phyloP scores from a whole-genome alignment of 1,140 invertebrate species.

The Eueides isabella region DNA sequence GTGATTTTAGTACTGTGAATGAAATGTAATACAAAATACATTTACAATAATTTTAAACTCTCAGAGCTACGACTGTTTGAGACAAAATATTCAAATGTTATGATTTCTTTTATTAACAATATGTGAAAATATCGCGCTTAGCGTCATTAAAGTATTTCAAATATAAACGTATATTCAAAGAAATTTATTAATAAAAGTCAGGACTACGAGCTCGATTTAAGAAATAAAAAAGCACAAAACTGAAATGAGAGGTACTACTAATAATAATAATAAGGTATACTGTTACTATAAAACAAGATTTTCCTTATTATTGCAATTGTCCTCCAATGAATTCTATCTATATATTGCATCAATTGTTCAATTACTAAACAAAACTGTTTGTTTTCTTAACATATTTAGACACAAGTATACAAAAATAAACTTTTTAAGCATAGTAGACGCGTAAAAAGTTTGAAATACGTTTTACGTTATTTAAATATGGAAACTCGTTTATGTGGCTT shows the following conservation, averaged over 20 bases:
- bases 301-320: slow-evolving; percentile 8
- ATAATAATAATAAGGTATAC: too few relatives aligned
- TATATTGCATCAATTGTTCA: not conserved
- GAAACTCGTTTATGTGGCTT: not conserved
- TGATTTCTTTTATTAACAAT: too few relatives aligned
- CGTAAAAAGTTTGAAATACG: not conserved
- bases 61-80: too few relatives aligned
- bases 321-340: not conserved
- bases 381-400: not conserved
- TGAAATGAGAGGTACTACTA: not conserved
- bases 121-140: too few relatives aligned
- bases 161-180: not conserved
- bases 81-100: too few relatives aligned
- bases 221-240: not conserved
- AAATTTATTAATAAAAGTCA: not conserved
- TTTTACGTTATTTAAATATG: not conserved
- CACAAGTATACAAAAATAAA: not conserved
- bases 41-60: too few relatives aligned
- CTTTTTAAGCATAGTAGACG: too few relatives aligned
- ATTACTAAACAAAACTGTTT: not conserved
- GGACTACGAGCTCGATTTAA: not conserved
- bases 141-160: too few relatives aligned
- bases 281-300: not conserved
- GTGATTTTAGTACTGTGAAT: too few relatives aligned
- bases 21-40: too few relatives aligned